Percentiles rank a stretch among this genome's conserved stretches.
Conservation (phyloP, 1,140 invertebrate species). For the Anthonomus grandis region DNA sequence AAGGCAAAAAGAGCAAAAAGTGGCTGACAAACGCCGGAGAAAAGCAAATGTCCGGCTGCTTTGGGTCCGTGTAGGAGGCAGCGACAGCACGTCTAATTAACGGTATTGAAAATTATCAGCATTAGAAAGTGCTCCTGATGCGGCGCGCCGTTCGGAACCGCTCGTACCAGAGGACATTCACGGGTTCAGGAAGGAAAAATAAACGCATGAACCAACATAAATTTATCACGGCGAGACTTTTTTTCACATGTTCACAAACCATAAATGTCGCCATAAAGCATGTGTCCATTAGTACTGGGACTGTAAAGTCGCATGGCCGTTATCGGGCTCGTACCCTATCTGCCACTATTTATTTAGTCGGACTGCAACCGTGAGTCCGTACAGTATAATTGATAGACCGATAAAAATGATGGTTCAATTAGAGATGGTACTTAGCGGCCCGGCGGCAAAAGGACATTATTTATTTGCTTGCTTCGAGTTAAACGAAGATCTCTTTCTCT, state of each 20-base stretch:
- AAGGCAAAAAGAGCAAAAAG: conserved; percentile 22
- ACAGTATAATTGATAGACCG: conserved; percentile 9
- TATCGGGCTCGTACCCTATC: conserved; percentile 12
- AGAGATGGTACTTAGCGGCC: conserved; percentile 11
- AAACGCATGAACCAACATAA: too few relatives aligned
- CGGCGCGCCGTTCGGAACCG: not conserved
- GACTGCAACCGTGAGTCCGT: not conserved
- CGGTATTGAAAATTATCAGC: conserved; percentile 31
- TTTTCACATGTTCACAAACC: not conserved
- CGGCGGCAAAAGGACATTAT: conserved; percentile 4
- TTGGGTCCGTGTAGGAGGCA: conserved; percentile 31
- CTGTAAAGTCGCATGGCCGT: conserved; percentile 8
- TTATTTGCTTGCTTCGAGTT: not conserved
- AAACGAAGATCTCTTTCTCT: too few relatives aligned
- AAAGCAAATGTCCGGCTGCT: conserved; percentile 27
- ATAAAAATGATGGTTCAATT: conserved; percentile 16
- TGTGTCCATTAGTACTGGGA: conserved; percentile 2
- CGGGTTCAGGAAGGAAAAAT: too few relatives aligned
- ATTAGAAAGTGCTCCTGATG: conserved; percentile 25
- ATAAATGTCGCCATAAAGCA: conserved; percentile 10
- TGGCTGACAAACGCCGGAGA: conserved; percentile 21
- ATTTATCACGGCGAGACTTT: too few relatives aligned
- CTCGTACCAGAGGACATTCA: too few relatives aligned
- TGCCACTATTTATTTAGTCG: conserved; percentile 10
- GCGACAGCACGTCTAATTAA: conserved; percentile 31